These are phyloP conservation scores for Gandaritis pyraliata DNA, from an alignment of 2,888 invertebrate genomes.

Conservation along the genomic window DNA sequence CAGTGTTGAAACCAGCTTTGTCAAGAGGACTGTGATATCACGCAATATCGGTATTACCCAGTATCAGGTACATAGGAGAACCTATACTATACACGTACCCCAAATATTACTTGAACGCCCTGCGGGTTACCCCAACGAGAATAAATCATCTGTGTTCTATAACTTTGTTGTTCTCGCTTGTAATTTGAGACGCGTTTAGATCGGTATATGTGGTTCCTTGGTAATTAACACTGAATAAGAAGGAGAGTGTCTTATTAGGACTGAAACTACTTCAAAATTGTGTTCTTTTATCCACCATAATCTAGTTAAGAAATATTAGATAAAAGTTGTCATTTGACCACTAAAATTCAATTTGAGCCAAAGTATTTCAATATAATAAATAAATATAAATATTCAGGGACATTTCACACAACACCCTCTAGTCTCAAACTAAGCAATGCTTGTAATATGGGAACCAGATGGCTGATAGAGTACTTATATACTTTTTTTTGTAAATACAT, in stretches of 20 bases:
- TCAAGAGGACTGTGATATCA: slow-evolving; percentile 12
- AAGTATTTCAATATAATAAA: too few species aligned
- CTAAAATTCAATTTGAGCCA: too few species aligned
- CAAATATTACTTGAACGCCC: slow-evolving; percentile 48
- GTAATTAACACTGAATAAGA: slow-evolving; percentile 15
- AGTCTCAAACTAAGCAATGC: too few species aligned
- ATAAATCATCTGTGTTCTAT: slow-evolving; percentile 69
- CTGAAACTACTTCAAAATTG: background rate
- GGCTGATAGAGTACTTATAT: too few species aligned
- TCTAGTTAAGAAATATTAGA: too few species aligned
- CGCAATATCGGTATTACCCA: slow-evolving; percentile 21
- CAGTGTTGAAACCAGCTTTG: background rate
- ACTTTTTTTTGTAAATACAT: too few species aligned
- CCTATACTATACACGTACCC: slow-evolving; percentile 2
- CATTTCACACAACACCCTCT: too few species aligned
- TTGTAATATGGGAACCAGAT: too few species aligned
- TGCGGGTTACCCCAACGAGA: slow-evolving; percentile 61
- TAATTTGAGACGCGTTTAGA: slow-evolving; percentile 67
- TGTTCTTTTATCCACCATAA: too few species aligned
- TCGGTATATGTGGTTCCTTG: slow-evolving; percentile 41
- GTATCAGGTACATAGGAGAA: slow-evolving; percentile 14
- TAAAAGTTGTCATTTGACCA: too few species aligned
- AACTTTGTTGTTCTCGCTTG: slow-evolving; percentile 66
- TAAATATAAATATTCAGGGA: too few species aligned
- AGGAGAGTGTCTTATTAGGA: background rate